phyloP scores from a whole-genome alignment of 2,888 invertebrate genomes.

The Diarsia brunnea region DNA sequence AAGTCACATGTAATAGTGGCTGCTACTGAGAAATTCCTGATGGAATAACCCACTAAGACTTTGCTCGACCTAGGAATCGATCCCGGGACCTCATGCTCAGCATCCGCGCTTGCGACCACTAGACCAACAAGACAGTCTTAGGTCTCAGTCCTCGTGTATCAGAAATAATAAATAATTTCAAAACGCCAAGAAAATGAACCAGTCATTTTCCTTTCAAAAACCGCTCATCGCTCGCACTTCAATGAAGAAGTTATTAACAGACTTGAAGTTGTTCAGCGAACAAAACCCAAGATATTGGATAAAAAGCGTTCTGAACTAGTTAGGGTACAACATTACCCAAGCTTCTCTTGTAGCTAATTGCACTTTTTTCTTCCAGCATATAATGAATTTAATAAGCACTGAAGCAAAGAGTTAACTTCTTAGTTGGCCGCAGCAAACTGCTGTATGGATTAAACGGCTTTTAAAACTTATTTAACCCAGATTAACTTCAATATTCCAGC shows the following conservation, averaged over 20 bases:
- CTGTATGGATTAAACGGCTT: slow-evolving; percentile 70
- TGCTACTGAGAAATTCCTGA: too few species aligned
- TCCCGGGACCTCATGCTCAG: too few species aligned
- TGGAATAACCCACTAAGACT: too few species aligned
- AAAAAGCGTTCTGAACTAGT: slow-evolving; percentile 62
- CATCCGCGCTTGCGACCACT: too few species aligned
- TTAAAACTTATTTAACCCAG: slow-evolving; percentile 70
- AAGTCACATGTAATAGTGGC: too few species aligned
- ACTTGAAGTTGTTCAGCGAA: slow-evolving; percentile 45
- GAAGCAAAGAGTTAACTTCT: slow-evolving; percentile 68
- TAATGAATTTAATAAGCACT: slow-evolving; percentile 77
- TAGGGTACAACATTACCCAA: slow-evolving; percentile 68
- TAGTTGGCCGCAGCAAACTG: slow-evolving; percentile 68
- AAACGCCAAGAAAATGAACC: slow-evolving; percentile 4
- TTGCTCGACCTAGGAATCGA: too few species aligned
- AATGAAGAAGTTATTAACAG: slow-evolving; percentile 55
- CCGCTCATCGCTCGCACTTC: slow-evolving; percentile 20
- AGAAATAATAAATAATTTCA: neutral
- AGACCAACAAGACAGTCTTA: too few species aligned
- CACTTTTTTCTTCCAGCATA: slow-evolving; percentile 72
- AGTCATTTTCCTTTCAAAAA: slow-evolving; percentile 13
- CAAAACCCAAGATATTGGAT: slow-evolving; percentile 57
- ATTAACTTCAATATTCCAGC: slow-evolving; percentile 68
- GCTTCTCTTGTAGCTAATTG: slow-evolving; percentile 72
- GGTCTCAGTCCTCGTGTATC: neutral